phyloP scores from a whole-genome alignment of 1,140 invertebrate species.

The Drosophila asahinai region DNA sequence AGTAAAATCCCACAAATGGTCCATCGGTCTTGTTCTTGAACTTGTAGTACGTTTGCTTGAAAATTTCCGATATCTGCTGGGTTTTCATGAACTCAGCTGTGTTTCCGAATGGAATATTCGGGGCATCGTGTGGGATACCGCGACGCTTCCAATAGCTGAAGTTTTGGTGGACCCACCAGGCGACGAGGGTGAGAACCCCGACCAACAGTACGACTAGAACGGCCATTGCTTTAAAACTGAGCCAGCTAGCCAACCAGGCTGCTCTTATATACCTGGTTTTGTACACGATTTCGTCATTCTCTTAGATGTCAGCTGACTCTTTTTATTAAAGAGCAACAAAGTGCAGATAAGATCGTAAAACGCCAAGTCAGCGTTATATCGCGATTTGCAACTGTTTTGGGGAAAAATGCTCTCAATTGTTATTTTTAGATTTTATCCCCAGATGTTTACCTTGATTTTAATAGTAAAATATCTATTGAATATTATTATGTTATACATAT shows the following conservation, averaged over 20 bases:
- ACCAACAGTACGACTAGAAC: constrained; percentile 31
- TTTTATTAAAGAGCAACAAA: constrained; percentile 5
- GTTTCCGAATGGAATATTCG: constrained; percentile 75
- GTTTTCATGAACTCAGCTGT: constrained; percentile 29
- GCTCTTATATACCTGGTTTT: constrained; percentile 12
- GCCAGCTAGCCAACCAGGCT: fast-evolving
- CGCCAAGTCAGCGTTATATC: constrained; percentile 2
- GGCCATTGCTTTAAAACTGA: constrained; percentile 25
- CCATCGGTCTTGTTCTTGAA: neutral
- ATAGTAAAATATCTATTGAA: neutral
- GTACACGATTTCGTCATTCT: neutral
- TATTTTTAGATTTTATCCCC: neutral
- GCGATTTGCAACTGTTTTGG: neutral
- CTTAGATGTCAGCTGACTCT: neutral
- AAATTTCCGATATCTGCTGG: constrained; percentile 16
- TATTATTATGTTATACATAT: no score
- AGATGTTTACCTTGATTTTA: neutral
- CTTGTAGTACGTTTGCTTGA: neutral
- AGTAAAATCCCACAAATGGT: constrained; percentile 63
- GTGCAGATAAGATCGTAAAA: neutral
- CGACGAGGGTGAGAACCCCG: constrained; percentile 7
- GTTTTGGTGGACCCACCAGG: constrained; percentile 26
- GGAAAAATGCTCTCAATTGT: neutral
- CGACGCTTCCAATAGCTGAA: constrained; percentile 81
- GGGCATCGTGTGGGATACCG: constrained; percentile 80